A percentile compares a stretch with the other conserved stretches of the same genome.
phyloP scores from a whole-genome alignment of 2,113 vertebrate genomes.

The Chascanopsetta lugubris region DNA sequence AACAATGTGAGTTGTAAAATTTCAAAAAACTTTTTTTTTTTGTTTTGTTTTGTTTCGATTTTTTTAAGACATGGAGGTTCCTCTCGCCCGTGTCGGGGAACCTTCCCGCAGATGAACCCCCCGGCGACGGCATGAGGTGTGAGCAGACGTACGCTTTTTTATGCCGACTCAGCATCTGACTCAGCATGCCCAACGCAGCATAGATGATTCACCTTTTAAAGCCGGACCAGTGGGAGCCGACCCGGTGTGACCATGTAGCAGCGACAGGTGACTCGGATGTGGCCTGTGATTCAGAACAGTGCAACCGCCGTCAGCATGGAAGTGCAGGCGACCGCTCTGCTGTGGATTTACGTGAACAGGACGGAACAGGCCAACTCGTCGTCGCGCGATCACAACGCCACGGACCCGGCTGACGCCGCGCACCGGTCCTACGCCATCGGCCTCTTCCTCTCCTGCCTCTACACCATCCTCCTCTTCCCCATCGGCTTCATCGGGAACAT shows the following conservation, averaged over 20 bases:
- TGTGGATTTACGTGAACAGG: constrained; percentile 79
- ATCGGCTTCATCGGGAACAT: constrained; percentile 97
- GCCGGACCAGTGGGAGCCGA: constrained; percentile 48
- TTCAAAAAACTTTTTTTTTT: too few species aligned
- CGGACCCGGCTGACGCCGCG: constrained; percentile 75
- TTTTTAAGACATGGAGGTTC: constrained; percentile 58
- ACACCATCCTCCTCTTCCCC: constrained; percentile 95
- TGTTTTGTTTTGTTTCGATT: too few species aligned
- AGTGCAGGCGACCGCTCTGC: constrained; percentile 67
- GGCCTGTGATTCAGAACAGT: constrained; percentile 56
- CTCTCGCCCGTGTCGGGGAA: constrained; percentile 32
- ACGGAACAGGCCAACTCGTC: constrained; percentile 80
- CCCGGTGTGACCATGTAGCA: constrained; percentile 73
- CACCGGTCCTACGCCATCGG: constrained; percentile 88
- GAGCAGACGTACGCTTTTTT: constrained; percentile 38
- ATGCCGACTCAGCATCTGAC: constrained; percentile 37
- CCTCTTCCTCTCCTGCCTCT: constrained; percentile 94
- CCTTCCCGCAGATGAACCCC: constrained; percentile 44
- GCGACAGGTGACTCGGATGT: constrained; percentile 45
- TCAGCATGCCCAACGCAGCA: constrained; percentile 58
- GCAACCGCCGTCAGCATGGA: constrained; percentile 82
- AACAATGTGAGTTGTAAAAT: constrained; percentile 59
- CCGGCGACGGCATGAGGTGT: constrained; percentile 52
- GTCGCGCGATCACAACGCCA: constrained; percentile 75
- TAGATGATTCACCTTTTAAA: constrained; percentile 64